Percentiles rank a stretch among this genome's conserved stretches.
These are phyloP conservation scores for Archegozetes longisetosus DNA, from an alignment of 1,140 invertebrate genomes.

Conservation along the genomic window DNA sequence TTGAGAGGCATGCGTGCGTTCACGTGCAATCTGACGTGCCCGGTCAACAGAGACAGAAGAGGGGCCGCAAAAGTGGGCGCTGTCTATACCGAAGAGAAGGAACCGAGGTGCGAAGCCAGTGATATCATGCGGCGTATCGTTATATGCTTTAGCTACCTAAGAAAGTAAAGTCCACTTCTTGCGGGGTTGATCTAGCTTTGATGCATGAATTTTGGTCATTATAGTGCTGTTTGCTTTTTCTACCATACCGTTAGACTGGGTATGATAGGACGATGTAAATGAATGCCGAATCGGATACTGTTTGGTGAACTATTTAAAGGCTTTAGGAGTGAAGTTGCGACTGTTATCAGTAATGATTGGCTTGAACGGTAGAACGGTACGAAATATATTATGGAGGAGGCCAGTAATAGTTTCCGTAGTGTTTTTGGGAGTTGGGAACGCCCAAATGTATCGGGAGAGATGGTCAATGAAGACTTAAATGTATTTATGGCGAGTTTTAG, in stretches of 20 bases:
- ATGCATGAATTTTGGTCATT: too few species aligned
- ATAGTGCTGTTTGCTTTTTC: constrained; percentile 18
- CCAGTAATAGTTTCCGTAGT: constrained; percentile 24
- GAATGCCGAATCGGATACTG: constrained; percentile 20
- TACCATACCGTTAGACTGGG: constrained; percentile 24
- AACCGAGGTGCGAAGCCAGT: not conserved
- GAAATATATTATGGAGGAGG: constrained; percentile 24
- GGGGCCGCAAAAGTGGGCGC: not conserved
- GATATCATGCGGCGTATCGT: not conserved
- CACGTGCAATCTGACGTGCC: not conserved
- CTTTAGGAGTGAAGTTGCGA: constrained; percentile 26
- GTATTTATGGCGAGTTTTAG: not conserved
- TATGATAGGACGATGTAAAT: constrained; percentile 22
- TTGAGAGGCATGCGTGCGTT: too few species aligned
- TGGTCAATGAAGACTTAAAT: constrained; percentile 2
- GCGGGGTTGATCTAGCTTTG: too few species aligned
- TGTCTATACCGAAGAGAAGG: not conserved
- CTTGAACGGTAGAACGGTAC: constrained; percentile 27
- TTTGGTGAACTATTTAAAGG: constrained; percentile 10
- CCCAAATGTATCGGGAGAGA: constrained; percentile 1
- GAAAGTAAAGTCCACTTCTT: too few species aligned
- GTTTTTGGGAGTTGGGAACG: constrained; percentile 21
- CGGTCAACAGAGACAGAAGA: not conserved
- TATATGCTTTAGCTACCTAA: constrained; percentile 18
- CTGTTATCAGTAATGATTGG: constrained; percentile 31